Conservation (phyloP, 2,888 invertebrate genomes). For the Octonoba sinensis region DNA sequence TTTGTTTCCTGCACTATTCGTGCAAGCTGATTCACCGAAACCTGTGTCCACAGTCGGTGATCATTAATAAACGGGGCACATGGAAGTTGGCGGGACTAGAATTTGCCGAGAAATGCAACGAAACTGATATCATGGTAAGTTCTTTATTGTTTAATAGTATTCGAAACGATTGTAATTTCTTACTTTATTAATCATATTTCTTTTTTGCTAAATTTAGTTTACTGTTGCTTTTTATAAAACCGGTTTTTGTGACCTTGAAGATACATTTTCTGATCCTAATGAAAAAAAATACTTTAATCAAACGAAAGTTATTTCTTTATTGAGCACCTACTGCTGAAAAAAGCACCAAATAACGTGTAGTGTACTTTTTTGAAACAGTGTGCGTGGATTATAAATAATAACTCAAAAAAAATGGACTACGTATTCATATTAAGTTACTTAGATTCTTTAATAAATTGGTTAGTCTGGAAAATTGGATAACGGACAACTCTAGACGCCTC, state of each 20-base stretch:
- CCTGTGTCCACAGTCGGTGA: constrained; percentile 91
- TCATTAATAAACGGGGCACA: constrained; percentile 91
- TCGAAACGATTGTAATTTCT: background rate
- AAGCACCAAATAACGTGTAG: too few species aligned
- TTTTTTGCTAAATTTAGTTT: background rate
- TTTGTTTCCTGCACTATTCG: constrained; percentile 91
- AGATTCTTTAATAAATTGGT: too few species aligned
- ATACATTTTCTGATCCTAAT: background rate
- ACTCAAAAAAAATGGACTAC: too few species aligned
- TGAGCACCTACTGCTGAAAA: too few species aligned
- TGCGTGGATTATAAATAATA: too few species aligned
- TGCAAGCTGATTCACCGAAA: constrained; percentile 92
- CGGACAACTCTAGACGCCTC: too few species aligned
- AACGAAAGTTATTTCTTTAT: too few species aligned
- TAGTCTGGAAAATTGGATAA: too few species aligned
- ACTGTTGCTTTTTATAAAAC: background rate
- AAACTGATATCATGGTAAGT: constrained; percentile 69
- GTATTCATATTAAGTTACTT: too few species aligned
- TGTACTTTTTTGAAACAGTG: too few species aligned
- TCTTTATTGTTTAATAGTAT: background rate
- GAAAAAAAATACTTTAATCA: too few species aligned
- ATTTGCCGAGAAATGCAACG: constrained; percentile 81
- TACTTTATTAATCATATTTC: too few species aligned
- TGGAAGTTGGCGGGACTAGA: constrained; percentile 98
- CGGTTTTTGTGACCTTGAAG: background rate